Conservation (phyloP, 2,888 invertebrate species). For the Theretra japonica region DNA sequence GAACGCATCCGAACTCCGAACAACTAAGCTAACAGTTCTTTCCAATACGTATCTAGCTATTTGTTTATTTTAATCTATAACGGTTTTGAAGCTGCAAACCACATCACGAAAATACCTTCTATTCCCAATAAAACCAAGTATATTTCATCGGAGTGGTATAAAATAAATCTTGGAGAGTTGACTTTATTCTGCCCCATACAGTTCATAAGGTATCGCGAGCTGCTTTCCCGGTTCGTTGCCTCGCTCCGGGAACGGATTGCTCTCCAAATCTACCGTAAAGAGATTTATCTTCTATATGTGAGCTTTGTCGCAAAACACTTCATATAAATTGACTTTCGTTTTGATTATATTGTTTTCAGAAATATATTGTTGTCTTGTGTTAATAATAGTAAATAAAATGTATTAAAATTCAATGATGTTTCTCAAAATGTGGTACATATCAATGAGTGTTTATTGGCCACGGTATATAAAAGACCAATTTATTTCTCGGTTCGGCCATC, state of each 20-base stretch:
- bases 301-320: conserved; percentile 38
- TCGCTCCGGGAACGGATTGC: conserved; percentile 49
- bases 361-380: background rate
- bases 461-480: no score
- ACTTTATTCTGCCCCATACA: conserved; percentile 29
- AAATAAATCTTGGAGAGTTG: conserved; percentile 29
- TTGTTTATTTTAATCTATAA: no score
- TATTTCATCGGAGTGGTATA: conserved; percentile 23
- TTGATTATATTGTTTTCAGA: conserved; percentile 2
- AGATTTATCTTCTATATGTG: conserved; percentile 53
- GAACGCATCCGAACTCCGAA: no score
- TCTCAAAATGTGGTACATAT: no score
- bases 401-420: no score
- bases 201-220: conserved; percentile 43
- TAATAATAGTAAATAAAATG: no score
- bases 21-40: no score
- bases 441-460: no score
- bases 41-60: no score
- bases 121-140: conserved; percentile 4
- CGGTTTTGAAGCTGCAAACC: no score
- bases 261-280: conserved; percentile 64
- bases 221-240: conserved; percentile 54
- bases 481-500: no score
- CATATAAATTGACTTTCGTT: conserved; percentile 15
- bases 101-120: background rate